Evolutionary conservation across 2,797 vertebrate genomes (phyloP).

Genomic region (Sebastes matsubarae): DNA sequence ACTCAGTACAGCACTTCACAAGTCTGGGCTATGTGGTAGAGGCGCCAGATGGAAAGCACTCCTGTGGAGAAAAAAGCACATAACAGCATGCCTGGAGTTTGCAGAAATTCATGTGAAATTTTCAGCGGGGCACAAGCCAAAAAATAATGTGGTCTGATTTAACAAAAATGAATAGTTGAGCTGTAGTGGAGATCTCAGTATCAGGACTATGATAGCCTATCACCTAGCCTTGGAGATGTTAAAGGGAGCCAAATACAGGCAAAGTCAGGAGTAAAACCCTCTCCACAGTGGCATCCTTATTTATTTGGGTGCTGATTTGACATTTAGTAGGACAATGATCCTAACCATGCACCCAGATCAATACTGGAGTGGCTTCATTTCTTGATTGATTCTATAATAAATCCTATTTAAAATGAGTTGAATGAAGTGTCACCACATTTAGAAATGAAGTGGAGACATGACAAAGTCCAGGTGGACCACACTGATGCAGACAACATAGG

Average conservation of each 20-base stretch:
- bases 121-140: neutral
- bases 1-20: conserved; percentile 27
- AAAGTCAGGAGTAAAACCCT: neutral
- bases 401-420: neutral
- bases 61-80: neutral
- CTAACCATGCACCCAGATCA: neutral
- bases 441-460: neutral
- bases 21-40: conserved; percentile 13
- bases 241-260: neutral
- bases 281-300: neutral
- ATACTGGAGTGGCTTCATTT: neutral
- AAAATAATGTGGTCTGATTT: neutral
- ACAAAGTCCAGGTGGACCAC: neutral
- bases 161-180: neutral
- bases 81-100: conserved; percentile 5
- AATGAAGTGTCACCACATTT: neutral
- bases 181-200: neutral
- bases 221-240: neutral
- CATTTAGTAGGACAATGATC: neutral
- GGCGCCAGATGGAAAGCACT: conserved; percentile 36
- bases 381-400: neutral
- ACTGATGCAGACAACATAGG: neutral
- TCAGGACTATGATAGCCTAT: neutral
- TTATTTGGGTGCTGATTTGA: conserved; percentile 6
- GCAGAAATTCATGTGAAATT: conserved; percentile 8